Evolutionary conservation across 2,888 invertebrate genomes (phyloP).

Genomic region (Dexiosoma caninum): DNA sequence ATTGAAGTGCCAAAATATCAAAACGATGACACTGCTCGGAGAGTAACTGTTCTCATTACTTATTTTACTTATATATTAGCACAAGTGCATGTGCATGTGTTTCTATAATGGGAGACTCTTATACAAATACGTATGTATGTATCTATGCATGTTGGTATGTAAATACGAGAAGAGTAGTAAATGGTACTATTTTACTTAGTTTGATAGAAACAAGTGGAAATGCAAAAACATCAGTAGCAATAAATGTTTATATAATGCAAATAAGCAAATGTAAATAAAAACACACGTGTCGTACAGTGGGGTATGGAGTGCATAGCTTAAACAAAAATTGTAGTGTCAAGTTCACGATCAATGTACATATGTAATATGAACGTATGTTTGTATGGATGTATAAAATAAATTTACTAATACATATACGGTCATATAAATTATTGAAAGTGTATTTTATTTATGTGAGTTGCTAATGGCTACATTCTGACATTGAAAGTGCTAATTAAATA

Average conservation of each 20-base stretch:
- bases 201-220: not conserved
- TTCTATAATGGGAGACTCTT: too few species aligned
- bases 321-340: constrained; percentile 40
- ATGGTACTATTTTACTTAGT: not conserved
- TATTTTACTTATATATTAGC: not conserved
- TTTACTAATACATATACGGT: not conserved
- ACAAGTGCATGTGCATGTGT: not conserved
- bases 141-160: not conserved
- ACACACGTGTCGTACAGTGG: not conserved
- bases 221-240: not conserved
- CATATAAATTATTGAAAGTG: too few species aligned
- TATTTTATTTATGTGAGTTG: not conserved
- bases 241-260: not conserved
- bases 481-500: constrained; percentile 12
- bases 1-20: too few species aligned
- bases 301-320: not conserved
- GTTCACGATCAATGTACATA: constrained; percentile 49
- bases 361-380: too few species aligned
- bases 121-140: not conserved
- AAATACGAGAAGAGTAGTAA: not conserved
- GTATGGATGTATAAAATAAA: not conserved
- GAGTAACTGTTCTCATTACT: not conserved
- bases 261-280: not conserved
- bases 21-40: too few species aligned
- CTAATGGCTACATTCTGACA: not conserved